Percentiles rank a stretch among this genome's conserved stretches.
These are phyloP conservation scores for Synanthedon tipuliformis DNA, from an alignment of 2,888 invertebrate genomes.

Conservation along the genomic window DNA sequence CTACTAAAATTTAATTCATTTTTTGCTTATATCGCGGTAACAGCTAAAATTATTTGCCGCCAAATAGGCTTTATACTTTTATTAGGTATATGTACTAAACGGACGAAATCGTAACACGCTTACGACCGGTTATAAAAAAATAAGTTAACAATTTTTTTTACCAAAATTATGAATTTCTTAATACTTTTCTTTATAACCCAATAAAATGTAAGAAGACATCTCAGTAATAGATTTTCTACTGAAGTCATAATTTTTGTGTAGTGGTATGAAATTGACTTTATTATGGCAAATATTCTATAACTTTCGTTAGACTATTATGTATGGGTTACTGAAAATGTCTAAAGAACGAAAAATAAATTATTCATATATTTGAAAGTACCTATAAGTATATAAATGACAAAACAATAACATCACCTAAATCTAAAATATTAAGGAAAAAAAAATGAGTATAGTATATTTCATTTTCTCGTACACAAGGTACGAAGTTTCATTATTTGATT, in stretches of 20 bases:
- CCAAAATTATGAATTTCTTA: conserved; percentile 55
- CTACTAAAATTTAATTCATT: not conserved
- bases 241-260: conserved; percentile 47
- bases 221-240: conserved; percentile 51
- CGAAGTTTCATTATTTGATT: too few relatives aligned
- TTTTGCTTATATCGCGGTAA: conserved; percentile 7
- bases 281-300: too few relatives aligned
- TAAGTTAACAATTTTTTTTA: conserved; percentile 53
- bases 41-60: conserved; percentile 1
- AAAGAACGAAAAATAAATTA: too few relatives aligned
- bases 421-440: too few relatives aligned
- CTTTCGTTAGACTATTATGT: too few relatives aligned
- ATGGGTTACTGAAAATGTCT: too few relatives aligned
- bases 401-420: too few relatives aligned
- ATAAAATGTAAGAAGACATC: conserved; percentile 41
- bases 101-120: conserved; percentile 61
- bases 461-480: too few relatives aligned
- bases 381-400: too few relatives aligned
- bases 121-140: conserved; percentile 56
- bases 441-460: too few relatives aligned
- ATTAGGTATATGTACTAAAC: conserved; percentile 38
- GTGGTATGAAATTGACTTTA: not conserved
- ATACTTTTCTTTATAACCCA: conserved; percentile 60
- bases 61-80: conserved; percentile 41
- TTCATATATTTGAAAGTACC: too few relatives aligned